These are phyloP conservation scores for Pimephales promelas DNA, from an alignment of 2,113 vertebrate species.

Conservation along the genomic window DNA sequence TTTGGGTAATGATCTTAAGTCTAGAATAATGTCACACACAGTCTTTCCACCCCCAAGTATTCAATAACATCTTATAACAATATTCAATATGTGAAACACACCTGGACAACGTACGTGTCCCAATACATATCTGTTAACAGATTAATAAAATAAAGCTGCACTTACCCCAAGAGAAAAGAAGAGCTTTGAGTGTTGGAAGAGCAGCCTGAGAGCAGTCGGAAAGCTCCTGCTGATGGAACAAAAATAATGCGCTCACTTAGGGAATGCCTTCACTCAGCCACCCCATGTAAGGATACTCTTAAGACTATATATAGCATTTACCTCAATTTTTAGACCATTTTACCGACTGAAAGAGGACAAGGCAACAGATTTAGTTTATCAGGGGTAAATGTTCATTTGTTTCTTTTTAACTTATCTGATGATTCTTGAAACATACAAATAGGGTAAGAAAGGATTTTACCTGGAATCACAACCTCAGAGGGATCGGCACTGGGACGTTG, in stretches of 20 bases:
- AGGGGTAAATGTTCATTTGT: not conserved
- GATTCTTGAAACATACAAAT: not conserved
- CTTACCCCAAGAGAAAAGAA: slow-evolving; percentile 82
- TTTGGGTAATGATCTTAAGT: not conserved
- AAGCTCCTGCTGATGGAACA: slow-evolving; percentile 82
- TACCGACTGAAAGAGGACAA: not conserved
- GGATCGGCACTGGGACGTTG: not conserved
- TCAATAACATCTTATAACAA: not conserved
- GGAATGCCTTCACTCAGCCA: slow-evolving; percentile 78
- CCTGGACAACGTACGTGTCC: not conserved
- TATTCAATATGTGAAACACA: not conserved
- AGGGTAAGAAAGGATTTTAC: not conserved
- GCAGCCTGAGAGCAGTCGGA: slow-evolving; percentile 74
- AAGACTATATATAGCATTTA: slow-evolving; percentile 92
- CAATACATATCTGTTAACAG: not conserved
- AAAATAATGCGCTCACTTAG: slow-evolving; percentile 81
- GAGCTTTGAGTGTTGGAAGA: slow-evolving; percentile 71
- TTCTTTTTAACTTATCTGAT: not conserved
- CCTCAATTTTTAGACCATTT: slow-evolving; percentile 66
- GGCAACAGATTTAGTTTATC: not conserved
- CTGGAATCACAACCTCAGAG: slow-evolving; percentile 7
- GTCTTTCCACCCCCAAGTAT: not conserved
- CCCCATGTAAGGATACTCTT: slow-evolving; percentile 90
- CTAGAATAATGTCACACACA: not conserved
- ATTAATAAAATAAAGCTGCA: slow-evolving; percentile 62